These are phyloP conservation scores for Phrynosoma blainvillii DNA, from an alignment of 2,113 vertebrate species.

Conservation along the genomic window DNA sequence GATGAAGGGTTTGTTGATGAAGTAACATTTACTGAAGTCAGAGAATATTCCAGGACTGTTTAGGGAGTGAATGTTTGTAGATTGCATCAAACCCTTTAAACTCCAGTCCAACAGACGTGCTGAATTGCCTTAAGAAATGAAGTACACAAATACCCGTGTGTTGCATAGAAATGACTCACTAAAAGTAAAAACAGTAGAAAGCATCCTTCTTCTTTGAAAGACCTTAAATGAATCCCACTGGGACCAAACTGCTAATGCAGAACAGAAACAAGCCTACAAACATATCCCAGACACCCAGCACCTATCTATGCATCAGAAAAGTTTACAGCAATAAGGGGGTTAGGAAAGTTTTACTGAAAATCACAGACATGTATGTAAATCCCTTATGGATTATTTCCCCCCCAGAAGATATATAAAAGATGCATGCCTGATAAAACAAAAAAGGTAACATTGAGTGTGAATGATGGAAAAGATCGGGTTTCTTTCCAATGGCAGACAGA, in stretches of 20 bases:
- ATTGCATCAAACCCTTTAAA: constrained; percentile 16
- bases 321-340: constrained; percentile 52
- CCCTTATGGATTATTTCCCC: background rate
- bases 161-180: constrained; percentile 71
- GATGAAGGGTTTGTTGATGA: constrained; percentile 28
- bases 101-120: constrained; percentile 37
- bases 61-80: constrained; percentile 12
- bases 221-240: constrained; percentile 70
- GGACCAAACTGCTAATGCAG: constrained; percentile 70
- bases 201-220: constrained; percentile 65
- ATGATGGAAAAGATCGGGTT: background rate
- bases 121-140: constrained; percentile 67
- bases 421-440: constrained; percentile 7
- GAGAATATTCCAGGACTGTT: constrained; percentile 15
- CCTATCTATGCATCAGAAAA: constrained; percentile 45
- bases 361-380: background rate
- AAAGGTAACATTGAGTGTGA: background rate
- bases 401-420: background rate
- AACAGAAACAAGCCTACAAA: constrained; percentile 64
- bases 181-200: constrained; percentile 62
- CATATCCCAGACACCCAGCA: constrained; percentile 57
- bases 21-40: constrained; percentile 32
- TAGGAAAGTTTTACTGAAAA: constrained; percentile 66
- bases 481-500: background rate
- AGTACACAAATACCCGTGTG: constrained; percentile 60